Evolutionary conservation across 2,113 vertebrate genomes (phyloP).

Genomic region (Mobula birostris): DNA sequence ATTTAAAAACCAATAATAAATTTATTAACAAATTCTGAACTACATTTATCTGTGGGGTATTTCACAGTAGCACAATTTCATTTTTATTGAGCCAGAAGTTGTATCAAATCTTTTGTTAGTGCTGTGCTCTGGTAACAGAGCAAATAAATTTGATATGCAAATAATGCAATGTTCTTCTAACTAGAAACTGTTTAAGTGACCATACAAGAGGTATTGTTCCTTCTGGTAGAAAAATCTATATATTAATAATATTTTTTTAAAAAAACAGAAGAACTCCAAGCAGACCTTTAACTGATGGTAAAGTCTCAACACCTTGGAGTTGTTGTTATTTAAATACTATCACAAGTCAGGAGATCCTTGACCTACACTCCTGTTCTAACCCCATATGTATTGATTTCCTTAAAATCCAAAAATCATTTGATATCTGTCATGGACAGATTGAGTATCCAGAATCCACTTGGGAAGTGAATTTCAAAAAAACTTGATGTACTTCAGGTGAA

Average conservation of each 20-base stretch:
- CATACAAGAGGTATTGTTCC: background rate
- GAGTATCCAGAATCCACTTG: too few species aligned
- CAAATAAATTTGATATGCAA: background rate
- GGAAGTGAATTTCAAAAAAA: too few species aligned
- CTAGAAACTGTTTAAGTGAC: background rate
- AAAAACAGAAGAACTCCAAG: background rate
- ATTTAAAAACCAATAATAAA: background rate
- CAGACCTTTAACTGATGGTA: too few species aligned
- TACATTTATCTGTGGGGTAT: background rate
- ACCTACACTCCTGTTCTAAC: too few species aligned
- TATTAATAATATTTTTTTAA: background rate
- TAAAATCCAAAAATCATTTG: too few species aligned
- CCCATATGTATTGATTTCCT: too few species aligned
- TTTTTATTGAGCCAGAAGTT: background rate
- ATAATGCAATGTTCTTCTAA: background rate
- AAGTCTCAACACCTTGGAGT: too few species aligned
- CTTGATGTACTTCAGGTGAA: too few species aligned
- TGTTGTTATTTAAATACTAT: too few species aligned
- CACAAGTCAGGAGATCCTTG: too few species aligned
- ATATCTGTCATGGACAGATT: too few species aligned
- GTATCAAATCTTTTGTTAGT: background rate
- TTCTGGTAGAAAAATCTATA: background rate
- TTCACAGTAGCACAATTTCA: background rate
- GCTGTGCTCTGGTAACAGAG: background rate
- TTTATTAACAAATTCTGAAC: background rate